Percentiles rank a stretch among this genome's conserved stretches.
Conservation (phyloP, 2,113 vertebrate genomes). For the Noturus placidus region DNA sequence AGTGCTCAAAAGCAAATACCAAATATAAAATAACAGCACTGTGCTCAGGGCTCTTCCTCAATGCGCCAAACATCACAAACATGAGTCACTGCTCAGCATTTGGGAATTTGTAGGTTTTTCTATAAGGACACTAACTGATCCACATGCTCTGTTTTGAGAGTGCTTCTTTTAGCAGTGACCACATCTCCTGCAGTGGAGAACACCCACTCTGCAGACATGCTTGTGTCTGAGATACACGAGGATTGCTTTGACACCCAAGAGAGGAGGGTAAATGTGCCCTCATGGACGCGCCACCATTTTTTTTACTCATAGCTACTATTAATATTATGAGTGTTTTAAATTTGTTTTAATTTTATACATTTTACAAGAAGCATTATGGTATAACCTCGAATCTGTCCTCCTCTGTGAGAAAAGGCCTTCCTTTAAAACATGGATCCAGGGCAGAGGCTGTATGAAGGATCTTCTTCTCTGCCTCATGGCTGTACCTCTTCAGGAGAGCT, state of each 20-base stretch:
- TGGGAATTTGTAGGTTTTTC: background rate
- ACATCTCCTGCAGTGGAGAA: constrained; percentile 9
- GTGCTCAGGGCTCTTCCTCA: background rate
- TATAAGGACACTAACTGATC: too few relatives aligned
- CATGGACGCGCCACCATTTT: background rate
- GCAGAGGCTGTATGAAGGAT: too few relatives aligned
- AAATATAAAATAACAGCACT: background rate
- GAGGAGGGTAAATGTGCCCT: background rate
- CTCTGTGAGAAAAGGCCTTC: too few relatives aligned
- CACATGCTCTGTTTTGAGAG: too few relatives aligned
- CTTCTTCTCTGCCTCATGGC: too few relatives aligned
- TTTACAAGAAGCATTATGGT: too few relatives aligned
- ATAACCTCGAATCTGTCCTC: too few relatives aligned
- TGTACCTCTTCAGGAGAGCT: too few relatives aligned
- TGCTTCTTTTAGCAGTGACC: background rate
- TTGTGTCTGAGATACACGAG: constrained; percentile 40
- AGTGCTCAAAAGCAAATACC: background rate
- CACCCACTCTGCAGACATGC: constrained; percentile 21
- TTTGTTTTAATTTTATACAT: too few relatives aligned
- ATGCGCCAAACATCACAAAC: background rate
- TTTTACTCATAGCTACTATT: too few relatives aligned
- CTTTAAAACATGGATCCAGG: too few relatives aligned
- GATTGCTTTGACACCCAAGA: background rate
- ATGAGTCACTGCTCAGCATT: background rate
- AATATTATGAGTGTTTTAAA: too few relatives aligned